phyloP scores from a whole-genome alignment of 2,113 vertebrate species.

The Pterocles orientalis region DNA sequence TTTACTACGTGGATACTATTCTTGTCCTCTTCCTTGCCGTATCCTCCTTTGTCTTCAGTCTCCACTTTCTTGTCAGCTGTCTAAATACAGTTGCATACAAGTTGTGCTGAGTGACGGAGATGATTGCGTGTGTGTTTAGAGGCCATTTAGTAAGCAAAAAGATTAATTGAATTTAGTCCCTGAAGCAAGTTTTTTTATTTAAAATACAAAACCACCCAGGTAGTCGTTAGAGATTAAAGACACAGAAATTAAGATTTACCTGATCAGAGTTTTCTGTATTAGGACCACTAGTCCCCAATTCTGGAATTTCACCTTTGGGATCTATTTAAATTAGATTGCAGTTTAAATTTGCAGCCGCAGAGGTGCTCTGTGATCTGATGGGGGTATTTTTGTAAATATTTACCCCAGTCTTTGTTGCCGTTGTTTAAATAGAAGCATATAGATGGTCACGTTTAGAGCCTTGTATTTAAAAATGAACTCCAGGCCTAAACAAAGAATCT shows the following conservation, averaged over 20 bases:
- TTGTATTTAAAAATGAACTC: not conserved
- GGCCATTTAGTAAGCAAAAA: not conserved
- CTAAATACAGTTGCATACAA: slow-evolving; percentile 10
- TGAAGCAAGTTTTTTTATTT: not conserved
- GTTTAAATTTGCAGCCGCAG: not conserved
- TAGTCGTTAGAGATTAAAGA: not conserved
- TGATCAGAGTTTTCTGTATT: not conserved
- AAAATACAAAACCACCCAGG: not conserved
- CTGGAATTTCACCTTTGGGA: not conserved
- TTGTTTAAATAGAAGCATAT: not conserved
- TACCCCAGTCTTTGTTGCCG: not conserved
- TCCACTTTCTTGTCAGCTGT: not conserved
- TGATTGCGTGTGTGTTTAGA: not conserved
- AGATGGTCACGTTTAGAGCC: not conserved
- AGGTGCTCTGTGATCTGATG: not conserved
- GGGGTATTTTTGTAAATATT: not conserved
- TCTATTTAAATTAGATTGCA: not conserved
- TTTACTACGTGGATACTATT: not conserved
- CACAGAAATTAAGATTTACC: not conserved
- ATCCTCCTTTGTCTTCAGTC: not conserved
- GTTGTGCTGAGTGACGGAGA: not conserved
- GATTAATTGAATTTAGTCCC: not conserved
- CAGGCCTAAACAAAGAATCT: not conserved
- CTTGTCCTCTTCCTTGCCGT: not conserved
- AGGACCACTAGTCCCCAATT: not conserved